Evolutionary conservation across 64 coral and sea anemone genomes (phyloP), one percentile per base, ranked within the genome.

Genomic region (Platygyra sinensis): DNA sequence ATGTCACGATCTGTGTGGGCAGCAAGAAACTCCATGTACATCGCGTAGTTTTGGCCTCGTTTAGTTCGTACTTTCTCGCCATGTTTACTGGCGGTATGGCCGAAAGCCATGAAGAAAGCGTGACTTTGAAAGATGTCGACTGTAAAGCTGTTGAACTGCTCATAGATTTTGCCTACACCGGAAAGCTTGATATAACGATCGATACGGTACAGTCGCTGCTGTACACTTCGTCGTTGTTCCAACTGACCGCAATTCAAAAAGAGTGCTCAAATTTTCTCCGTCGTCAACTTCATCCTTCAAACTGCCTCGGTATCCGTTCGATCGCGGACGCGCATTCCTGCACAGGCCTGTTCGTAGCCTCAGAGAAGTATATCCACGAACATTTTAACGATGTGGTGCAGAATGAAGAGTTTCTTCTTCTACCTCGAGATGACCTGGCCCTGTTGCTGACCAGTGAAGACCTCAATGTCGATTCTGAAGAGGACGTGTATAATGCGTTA

Each of bases 61-160:
- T 96, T 60, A 96, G 94, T 39, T 96, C 90, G 8, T 96, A 96
- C 42, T 96, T 96, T 62, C 94, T 88, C 18, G 90, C 94, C 29
- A 96, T 96, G 94, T 96, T 96, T 75, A 96, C 94, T 9, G 87
- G 91, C 18, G 94, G 94, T 67, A 83, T 96, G 80, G 76, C 86
- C 31, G 94, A 96, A 42, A 89, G 94, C 61, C 73, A 77, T 67
- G 87, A 93, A 86, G 90, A 93, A 18, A 85, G 80, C 11, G 74
- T 96, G n/a, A 96, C 94, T 24, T 76, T 96, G 24, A 89, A 90
- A 86, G 94, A 96, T 31, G 83, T 96, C 16, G 94, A 96, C 54
- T 71, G 80, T 17, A 82, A 90, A 42, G 91, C 91, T 20, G 94
- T 89, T 0, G 90, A 93, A 28, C 67, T 79, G 5, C 75, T 96